Base-by-base conservation (phyloP, 2,888 invertebrate species). In the Timema cristinae region DNA sequence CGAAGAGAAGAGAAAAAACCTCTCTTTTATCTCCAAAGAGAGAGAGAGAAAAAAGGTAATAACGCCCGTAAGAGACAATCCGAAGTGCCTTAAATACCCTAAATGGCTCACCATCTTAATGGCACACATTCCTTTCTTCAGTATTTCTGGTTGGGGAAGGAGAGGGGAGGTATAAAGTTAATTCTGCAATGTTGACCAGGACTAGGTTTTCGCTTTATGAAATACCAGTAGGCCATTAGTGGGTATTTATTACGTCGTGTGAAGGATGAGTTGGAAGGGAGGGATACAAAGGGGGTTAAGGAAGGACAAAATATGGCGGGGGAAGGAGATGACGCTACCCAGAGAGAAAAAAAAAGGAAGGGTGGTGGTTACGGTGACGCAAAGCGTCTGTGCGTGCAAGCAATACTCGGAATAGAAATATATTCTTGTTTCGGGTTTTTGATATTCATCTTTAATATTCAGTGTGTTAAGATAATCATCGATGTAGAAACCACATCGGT, bases 151-250 rank as follows among this genome's bases (percentile, higher is more conserved):
- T 13, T 13, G 54, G 54, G 54, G 54, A n/a, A n/a, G 54, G 54
- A 4, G 54, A n/a, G n/a, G 54, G 54, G 54, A 15, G 71, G 68
- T 71, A 73, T 73, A 73, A 73, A 73, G 68, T 73, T 73, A 73
- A 68, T 71, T 73, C 71, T 69, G 52, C 54, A 48, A 63, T 48
- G 63, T 63, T 63, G 63, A 47, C 63, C 63, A 48, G 63, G 63
- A 63, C 63, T 66, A 54, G 67, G 71, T 67, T 73, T 54, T 70
- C 73, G 54, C 70, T 81, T 81, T 82, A 82, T 82, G 82, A 82
- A 82, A 82, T 82, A 81, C 82, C 81, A 80, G 79, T 78, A 80
- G 80, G 80, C 81, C 81, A 82, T 82, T 82, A 82, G 81, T 78
- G 79, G 78, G 78, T 80, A 81, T 82, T 82, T 82, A 82, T 82